A percentile compares a stretch with the other conserved stretches of the same genome.
These are phyloP conservation scores for Tachysurus vachellii DNA, from an alignment of 2,113 vertebrate species.

Conservation along the genomic window DNA sequence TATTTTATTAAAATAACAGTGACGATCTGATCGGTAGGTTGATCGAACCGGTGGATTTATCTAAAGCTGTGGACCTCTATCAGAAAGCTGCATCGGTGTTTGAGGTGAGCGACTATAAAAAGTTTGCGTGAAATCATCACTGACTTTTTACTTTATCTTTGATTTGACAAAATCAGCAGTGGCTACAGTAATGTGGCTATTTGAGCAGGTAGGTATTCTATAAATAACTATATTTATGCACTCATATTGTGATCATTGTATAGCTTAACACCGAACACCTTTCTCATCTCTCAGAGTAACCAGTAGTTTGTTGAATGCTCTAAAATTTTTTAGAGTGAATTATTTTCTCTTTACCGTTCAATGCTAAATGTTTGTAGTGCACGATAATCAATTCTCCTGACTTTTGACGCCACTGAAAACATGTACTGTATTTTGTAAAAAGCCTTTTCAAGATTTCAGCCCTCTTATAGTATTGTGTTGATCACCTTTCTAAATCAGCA, in stretches of 20 bases:
- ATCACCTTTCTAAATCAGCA: not conserved
- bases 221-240: not conserved
- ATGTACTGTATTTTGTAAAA: too few relatives aligned
- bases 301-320: not conserved
- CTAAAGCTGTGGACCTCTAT: slow-evolving; percentile 86
- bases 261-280: not conserved
- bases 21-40: slow-evolving; percentile 68
- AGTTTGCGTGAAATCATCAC: not conserved
- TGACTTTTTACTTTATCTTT: not conserved
- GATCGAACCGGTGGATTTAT: slow-evolving; percentile 81
- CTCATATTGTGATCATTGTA: not conserved
- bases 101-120: slow-evolving; percentile 70
- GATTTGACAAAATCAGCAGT: not conserved
- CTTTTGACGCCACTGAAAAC: not conserved
- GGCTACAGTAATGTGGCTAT: not conserved
- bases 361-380: not conserved
- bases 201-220: not conserved
- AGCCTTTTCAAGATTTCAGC: not conserved
- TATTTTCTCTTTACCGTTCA: not conserved
- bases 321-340: not conserved
- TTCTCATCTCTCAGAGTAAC: not conserved
- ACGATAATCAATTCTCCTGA: not conserved
- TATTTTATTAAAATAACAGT: not conserved
- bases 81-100: slow-evolving; percentile 85
- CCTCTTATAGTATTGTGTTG: not conserved